These are phyloP conservation scores for Drosophila malerkotliana DNA, from an alignment of 1,140 invertebrate species.

Conservation along the genomic window DNA sequence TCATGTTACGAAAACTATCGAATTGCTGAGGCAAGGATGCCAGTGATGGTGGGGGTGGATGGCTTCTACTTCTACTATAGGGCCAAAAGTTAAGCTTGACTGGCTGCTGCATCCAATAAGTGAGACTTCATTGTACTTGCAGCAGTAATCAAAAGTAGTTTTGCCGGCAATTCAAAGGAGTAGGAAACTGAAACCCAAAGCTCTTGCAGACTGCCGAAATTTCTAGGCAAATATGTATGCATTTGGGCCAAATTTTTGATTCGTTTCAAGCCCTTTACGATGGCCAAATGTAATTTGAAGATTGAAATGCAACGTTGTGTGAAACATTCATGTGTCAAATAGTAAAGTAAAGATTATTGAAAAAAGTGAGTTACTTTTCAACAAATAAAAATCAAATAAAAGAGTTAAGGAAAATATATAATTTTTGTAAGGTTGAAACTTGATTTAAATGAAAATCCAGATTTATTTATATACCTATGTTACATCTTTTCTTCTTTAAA, in stretches of 20 bases:
- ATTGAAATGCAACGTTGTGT: conserved; percentile 8
- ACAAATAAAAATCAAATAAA: neutral
- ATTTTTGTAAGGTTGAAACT: neutral
- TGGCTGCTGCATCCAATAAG: conserved; percentile 60
- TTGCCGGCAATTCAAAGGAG: conserved; percentile 37
- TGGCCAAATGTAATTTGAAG: conserved; percentile 29
- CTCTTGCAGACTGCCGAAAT: conserved; percentile 63
- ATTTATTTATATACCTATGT: too few species aligned
- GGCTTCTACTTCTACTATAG: conserved; percentile 47
- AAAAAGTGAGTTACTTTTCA: neutral
- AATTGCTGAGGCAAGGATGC: conserved; percentile 36
- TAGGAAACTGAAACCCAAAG: conserved; percentile 53
- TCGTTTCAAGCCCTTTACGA: neutral
- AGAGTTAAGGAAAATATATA: neutral
- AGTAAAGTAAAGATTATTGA: neutral
- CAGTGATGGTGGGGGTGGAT: conserved; percentile 1
- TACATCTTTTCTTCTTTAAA: too few species aligned
- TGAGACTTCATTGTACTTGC: conserved; percentile 59
- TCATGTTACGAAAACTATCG: conserved; percentile 63
- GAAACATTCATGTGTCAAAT: conserved; percentile 1
- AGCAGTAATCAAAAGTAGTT: conserved; percentile 80
- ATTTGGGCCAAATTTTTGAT: conserved; percentile 29
- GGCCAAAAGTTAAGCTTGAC: conserved; percentile 76
- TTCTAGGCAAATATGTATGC: conserved; percentile 66
- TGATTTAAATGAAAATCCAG: too few species aligned